These are phyloP conservation scores for Andricus curvator DNA, from an alignment of 2,888 invertebrate species.

Conservation along the genomic window DNA sequence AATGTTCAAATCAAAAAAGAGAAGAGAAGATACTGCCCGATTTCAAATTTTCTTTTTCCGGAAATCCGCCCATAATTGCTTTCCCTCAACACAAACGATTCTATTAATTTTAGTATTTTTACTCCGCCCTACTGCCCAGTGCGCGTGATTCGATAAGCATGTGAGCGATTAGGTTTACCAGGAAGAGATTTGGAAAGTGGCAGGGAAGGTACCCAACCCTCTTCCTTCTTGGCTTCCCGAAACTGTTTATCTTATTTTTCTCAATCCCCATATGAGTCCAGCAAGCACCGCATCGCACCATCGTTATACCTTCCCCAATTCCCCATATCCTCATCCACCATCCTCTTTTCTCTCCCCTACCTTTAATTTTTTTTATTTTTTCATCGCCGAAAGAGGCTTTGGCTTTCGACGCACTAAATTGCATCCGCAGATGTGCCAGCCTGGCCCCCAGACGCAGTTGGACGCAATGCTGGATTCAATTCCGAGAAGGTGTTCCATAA, in stretches of 20 bases:
- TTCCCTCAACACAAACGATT: too few species aligned
- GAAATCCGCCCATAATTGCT: too few species aligned
- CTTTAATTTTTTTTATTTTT: constrained; percentile 8
- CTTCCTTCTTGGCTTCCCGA: constrained; percentile 8
- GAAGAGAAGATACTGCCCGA: too few species aligned
- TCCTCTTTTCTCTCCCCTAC: constrained; percentile 3
- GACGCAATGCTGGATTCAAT: constrained; percentile 19
- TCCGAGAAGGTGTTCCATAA: constrained; percentile 50
- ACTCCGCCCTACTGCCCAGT: too few species aligned
- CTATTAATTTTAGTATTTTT: too few species aligned
- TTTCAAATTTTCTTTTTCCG: too few species aligned
- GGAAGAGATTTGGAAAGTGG: not conserved
- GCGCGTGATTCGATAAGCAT: not conserved
- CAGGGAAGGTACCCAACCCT: not conserved
- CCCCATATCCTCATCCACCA: constrained; percentile 2
- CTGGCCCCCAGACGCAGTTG: constrained; percentile 31
- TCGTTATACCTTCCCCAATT: constrained; percentile 8
- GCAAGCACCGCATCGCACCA: not conserved
- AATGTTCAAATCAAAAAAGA: too few species aligned
- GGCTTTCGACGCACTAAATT: constrained; percentile 29
- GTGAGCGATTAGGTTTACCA: not conserved
- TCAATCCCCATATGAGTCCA: not conserved
- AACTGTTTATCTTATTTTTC: constrained; percentile 2
- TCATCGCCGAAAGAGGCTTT: not conserved
- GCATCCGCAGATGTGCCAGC: constrained; percentile 48